Base-by-base conservation (phyloP, 2,888 invertebrate genomes). In the Polymixis flavicincta region DNA sequence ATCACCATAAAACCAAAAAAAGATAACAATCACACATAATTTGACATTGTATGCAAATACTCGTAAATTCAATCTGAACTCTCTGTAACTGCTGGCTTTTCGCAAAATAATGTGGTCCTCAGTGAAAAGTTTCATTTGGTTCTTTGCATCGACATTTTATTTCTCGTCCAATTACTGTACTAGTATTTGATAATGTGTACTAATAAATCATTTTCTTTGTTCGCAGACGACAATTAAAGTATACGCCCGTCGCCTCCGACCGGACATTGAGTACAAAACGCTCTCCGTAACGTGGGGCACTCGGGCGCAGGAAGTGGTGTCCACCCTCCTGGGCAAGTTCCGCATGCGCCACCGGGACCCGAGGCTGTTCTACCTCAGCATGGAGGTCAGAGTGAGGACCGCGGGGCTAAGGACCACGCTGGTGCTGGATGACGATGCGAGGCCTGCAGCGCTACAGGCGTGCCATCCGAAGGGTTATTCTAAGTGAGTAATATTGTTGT, bases 231-330 rank as follows among this genome's bases (percentile, higher is more conserved):
- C 98, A 61, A 98, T 99, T 84, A 99, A 99, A 96, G 98, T 99
- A 65, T 99, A 98, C 95, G 99, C 99, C 37, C 98, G 98, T 89
- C 98, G 99, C 90, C 97, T 99, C 76, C 97, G 99, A 75, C 98
- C 99, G 45, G 99, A 99, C 95, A 99, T 99, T 93, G 99, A 99
- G 94, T 99, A 99, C 97, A 99, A 99, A 95, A 99, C 99, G 0
- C 96, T 99, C 77, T 98, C 98, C 85, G 98, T 99, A 87, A 98
- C 98, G 69, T 98, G 98, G 97, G 98, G 98, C 90, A 99, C 99
- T 22, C 98, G 98, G 2, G 98, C 98, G 89, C 97, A 98, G 89
- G 98, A 99, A 93, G 98, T 99, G 83, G 98, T 99, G 19, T 97
- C 97, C 80, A 98, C 98, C 69, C 97, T 99, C 37, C 97, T 99